These are phyloP conservation scores for Heliconius erato DNA, from an alignment of 2,888 invertebrate genomes.

Conservation along the genomic window DNA sequence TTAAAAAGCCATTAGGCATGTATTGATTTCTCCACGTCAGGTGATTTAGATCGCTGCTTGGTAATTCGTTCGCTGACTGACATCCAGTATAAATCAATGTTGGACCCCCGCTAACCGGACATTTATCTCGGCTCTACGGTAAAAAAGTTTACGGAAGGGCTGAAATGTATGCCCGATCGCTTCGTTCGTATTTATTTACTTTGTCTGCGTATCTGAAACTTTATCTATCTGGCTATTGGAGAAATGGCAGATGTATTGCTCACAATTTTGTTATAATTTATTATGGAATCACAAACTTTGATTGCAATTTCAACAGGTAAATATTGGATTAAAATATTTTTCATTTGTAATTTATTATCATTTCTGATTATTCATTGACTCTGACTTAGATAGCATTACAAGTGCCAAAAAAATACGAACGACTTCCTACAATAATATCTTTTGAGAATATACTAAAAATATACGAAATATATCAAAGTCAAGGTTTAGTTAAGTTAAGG, in stretches of 20 bases:
- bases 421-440: constrained; percentile 61
- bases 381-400: background rate
- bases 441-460: constrained; percentile 48
- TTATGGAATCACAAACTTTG: constrained; percentile 6
- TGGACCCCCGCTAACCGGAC: constrained; percentile 83
- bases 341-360: background rate
- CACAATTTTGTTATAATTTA: constrained; percentile 12
- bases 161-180: constrained; percentile 55
- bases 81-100: constrained; percentile 83
- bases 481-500: constrained; percentile 64
- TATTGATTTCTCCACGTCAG: constrained; percentile 72
- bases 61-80: constrained; percentile 84
- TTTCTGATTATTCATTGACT: no score
- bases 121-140: constrained; percentile 78
- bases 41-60: constrained; percentile 82
- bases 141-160: constrained; percentile 72
- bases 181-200: constrained; percentile 45
- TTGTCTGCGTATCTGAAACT: constrained; percentile 36
- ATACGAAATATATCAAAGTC: constrained; percentile 61
- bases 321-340: background rate
- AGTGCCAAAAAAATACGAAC: background rate
- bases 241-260: background rate
- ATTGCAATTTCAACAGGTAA: background rate
- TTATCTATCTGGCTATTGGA: constrained; percentile 27
- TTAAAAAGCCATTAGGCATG: constrained; percentile 66